A percentile compares a stretch with the other conserved stretches of the same genome.
These are phyloP conservation scores for Tenthredo scrophulariae DNA, from an alignment of 2,888 invertebrate genomes.

Conservation along the genomic window DNA sequence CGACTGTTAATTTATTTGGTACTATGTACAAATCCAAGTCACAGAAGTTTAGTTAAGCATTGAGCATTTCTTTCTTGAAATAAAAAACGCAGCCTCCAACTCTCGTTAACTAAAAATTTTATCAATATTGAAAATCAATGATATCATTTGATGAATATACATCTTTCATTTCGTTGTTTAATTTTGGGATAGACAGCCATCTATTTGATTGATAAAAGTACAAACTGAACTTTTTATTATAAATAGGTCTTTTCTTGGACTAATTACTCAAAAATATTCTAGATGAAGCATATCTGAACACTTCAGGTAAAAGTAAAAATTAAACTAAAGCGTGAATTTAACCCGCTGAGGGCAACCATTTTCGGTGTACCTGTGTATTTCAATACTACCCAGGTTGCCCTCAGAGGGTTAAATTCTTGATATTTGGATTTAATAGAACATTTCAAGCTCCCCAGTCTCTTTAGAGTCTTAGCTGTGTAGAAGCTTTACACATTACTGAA, in stretches of 20 bases:
- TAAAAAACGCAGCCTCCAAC: conserved; percentile 25
- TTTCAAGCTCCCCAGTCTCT: background rate
- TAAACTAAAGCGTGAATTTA: background rate
- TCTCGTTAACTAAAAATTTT: conserved; percentile 1
- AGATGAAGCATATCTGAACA: background rate
- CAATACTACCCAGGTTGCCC: too few relatives aligned
- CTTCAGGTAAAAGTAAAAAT: background rate
- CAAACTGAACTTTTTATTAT: background rate
- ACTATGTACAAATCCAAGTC: conserved; percentile 23
- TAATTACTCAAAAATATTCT: background rate
- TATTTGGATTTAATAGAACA: background rate
- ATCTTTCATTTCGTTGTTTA: conserved; percentile 38
- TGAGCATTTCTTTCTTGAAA: conserved; percentile 33
- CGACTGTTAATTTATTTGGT: conserved; percentile 1
- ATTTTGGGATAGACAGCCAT: conserved; percentile 4
- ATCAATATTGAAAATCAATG: background rate
- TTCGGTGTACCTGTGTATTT: too few relatives aligned
- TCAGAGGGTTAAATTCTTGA: background rate
- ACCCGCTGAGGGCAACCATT: too few relatives aligned
- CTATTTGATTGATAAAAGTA: background rate
- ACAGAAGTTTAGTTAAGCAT: background rate
- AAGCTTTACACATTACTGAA: background rate
- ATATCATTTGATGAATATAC: background rate
- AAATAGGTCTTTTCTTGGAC: background rate
- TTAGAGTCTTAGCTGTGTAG: background rate